Base-by-base conservation (phyloP, 2,888 invertebrate species). In the Macaria notata region DNA sequence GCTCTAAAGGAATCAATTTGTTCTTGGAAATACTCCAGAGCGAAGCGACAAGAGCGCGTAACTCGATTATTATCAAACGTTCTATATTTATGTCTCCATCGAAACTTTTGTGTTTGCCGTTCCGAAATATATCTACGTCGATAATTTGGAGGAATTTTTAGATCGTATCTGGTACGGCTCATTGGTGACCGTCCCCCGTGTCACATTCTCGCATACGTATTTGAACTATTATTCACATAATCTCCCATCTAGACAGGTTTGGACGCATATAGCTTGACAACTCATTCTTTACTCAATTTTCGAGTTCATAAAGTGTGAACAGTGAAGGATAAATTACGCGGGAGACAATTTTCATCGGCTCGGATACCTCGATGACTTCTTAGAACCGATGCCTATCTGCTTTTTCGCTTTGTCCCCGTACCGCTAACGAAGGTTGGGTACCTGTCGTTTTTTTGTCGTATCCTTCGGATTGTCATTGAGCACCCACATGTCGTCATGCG, bases 381-480 rank as follows among this genome's bases (percentile, higher is more conserved):
- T 65, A 80, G 90, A 89, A 89, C 79, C 79, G 88, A 88, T 89
- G 70, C 63, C 76, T 84, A 88, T 89, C 89, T 75, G 72, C 70
- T 76, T 78, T 80, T 83, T 83, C 79, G 79, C 83, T 87, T 86
- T 84, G 81, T 78, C 79, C 75, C 80, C 78, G 79, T 78, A 82
- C 84, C 86, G 84, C 88, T 88, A 86, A 89, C 89, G 85, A 88
- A 88, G 78, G 72, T 75, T 47, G 52, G 49, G 77, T 85, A 85
- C 86, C 87, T 87, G 85, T 84, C 81, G 78, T 70, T 87, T 83
- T 83, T 63, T 50, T 63, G 57, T 60, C 58, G 45, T 72, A 68
- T 72, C 66, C 65, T 62, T 66, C 73, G 70, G 69, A 69, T 75
- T 70, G 72, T 77, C 74, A 69, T 71, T 63, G 70, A 71, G 76